A percentile compares a stretch with the other conserved stretches of the same genome.
Evolutionary conservation across 2,888 invertebrate genomes (phyloP).

Genomic region (Cetonia aurata): DNA sequence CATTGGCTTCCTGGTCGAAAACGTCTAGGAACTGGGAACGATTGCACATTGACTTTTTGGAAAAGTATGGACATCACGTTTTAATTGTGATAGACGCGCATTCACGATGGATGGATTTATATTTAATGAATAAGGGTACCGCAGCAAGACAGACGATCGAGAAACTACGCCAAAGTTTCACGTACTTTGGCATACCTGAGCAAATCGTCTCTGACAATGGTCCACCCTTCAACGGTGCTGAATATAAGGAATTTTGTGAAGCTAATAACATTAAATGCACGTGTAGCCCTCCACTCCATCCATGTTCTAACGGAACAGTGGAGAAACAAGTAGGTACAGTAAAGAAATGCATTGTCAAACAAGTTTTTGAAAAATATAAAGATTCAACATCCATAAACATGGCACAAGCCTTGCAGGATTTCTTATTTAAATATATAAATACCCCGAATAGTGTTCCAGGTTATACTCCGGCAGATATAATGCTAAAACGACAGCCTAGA

Average conservation of each 20-base stretch:
- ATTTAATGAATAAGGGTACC: conserved; percentile 11
- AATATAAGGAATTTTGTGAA: conserved; percentile 49
- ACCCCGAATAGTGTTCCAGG: too few species aligned
- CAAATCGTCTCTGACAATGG: conserved; percentile 50
- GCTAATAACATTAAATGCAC: conserved; percentile 41
- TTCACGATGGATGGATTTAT: conserved; percentile 54
- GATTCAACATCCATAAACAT: conserved; percentile 20
- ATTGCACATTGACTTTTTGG: background rate
- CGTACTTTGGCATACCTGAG: conserved; percentile 43
- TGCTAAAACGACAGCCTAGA: too few species aligned
- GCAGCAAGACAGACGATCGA: conserved; percentile 15
- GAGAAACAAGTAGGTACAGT: conserved; percentile 47
- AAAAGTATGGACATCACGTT: too few species aligned
- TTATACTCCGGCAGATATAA: too few species aligned
- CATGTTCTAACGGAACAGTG: conserved; percentile 51
- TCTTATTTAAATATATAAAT: too few species aligned
- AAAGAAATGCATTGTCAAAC: conserved; percentile 23
- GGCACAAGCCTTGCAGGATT: conserved; percentile 13
- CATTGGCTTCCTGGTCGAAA: background rate
- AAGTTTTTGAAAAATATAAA: conserved; percentile 23
- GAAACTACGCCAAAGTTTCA: conserved; percentile 50
- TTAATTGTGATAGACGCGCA: too few species aligned
- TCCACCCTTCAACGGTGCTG: conserved; percentile 48
- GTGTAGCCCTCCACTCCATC: conserved; percentile 47
- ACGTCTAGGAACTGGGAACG: background rate